A percentile compares a stretch with the other conserved stretches of the same genome.
Conservation (phyloP, 2,797 vertebrate genomes). For the Merluccius polli region DNA sequence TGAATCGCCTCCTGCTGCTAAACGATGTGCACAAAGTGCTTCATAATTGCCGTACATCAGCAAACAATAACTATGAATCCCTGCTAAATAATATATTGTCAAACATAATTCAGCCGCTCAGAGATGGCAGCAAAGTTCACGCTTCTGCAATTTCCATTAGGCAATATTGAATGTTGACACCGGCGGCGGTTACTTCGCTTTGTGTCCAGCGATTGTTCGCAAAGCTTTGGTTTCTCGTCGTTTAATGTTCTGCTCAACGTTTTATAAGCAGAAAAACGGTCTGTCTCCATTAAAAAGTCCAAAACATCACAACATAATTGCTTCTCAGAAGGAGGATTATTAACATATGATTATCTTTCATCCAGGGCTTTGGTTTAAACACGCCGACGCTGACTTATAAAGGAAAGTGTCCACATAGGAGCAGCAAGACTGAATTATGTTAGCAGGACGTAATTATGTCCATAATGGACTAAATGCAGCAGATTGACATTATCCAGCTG, state of each 20-base stretch:
- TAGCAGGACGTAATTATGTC: not conserved
- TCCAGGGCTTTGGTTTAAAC: not conserved
- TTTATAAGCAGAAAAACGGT: too few relatives aligned
- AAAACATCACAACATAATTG: not conserved
- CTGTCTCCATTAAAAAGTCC: not conserved
- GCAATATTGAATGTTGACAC: too few relatives aligned
- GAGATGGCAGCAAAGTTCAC: too few relatives aligned
- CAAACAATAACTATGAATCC: too few relatives aligned
- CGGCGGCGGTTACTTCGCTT: too few relatives aligned
- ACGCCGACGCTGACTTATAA: not conserved
- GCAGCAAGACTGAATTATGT: not conserved
- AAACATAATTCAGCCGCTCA: too few relatives aligned
- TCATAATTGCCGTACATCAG: not conserved
- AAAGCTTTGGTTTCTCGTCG: too few relatives aligned
- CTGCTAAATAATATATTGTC: too few relatives aligned
- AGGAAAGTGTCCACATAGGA: not conserved
- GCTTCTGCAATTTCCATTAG: too few relatives aligned
- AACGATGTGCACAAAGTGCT: too few relatives aligned
- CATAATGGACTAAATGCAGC: not conserved
- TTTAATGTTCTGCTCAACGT: too few relatives aligned
- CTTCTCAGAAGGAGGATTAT: not conserved
- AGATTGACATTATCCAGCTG: conserved; percentile 9
- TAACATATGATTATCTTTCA: not conserved
- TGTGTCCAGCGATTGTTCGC: too few relatives aligned
- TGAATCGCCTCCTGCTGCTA: not conserved